phyloP scores from a whole-genome alignment of 64 coral and sea anemone species.

The Catalaphyllia jardinei region DNA sequence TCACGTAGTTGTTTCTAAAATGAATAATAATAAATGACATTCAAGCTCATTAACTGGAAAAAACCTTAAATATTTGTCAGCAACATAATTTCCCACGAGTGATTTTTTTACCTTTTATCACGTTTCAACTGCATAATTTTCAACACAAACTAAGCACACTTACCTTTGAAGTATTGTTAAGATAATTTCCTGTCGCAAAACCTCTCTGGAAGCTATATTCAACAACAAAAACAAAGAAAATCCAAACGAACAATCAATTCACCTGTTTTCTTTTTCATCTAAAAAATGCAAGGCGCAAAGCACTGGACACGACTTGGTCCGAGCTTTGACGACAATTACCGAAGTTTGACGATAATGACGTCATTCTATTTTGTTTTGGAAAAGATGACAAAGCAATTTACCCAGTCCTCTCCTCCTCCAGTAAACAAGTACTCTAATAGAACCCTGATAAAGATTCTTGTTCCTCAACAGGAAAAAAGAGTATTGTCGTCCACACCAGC shows the following conservation, averaged over 20 bases:
- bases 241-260: neutral
- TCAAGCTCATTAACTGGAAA: too few species aligned
- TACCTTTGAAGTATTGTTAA: slow-evolving; percentile 2
- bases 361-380: neutral
- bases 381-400: slow-evolving; percentile 24
- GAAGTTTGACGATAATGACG: neutral
- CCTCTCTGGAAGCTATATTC: neutral
- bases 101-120: neutral
- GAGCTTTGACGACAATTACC: neutral
- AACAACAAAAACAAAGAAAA: slow-evolving; percentile 23
- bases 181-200: neutral
- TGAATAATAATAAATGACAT: too few species aligned
- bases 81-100: neutral
- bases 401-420: neutral
- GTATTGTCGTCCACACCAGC: neutral
- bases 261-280: neutral
- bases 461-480: neutral
- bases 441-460: neutral
- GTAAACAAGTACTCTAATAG: slow-evolving; percentile 4
- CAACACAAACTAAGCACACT: neutral
- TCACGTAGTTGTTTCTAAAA: too few species aligned
- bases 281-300: neutral
- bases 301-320: neutral
- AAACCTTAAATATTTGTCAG: too few species aligned
- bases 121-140: neutral